phyloP scores from a whole-genome alignment of 2,888 invertebrate species.

The Hypena proboscidalis region DNA sequence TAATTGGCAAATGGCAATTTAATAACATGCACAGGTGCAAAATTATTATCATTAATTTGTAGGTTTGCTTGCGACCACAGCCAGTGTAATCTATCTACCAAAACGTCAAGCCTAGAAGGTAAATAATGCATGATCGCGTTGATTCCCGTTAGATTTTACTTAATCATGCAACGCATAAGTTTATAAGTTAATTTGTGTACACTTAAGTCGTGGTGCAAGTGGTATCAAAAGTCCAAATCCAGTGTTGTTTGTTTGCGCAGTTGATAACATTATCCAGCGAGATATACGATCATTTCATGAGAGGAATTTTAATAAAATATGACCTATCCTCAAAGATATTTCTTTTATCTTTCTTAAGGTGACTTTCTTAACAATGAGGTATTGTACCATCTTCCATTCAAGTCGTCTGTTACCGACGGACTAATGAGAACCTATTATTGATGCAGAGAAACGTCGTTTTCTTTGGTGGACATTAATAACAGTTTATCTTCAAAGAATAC shows the following conservation, averaged over 20 bases:
- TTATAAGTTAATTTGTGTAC: too few relatives aligned
- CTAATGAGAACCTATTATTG: slow-evolving; percentile 45
- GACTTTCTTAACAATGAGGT: slow-evolving; percentile 28
- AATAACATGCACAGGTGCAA: too few relatives aligned
- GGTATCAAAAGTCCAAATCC: too few relatives aligned
- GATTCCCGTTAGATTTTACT: too few relatives aligned
- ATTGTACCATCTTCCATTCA: slow-evolving; percentile 34
- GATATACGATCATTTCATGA: slow-evolving; percentile 8
- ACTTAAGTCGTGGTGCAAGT: too few relatives aligned
- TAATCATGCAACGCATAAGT: too few relatives aligned
- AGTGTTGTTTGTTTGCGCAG: slow-evolving; percentile 1
- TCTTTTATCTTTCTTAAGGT: slow-evolving; percentile 17
- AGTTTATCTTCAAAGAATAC: slow-evolving; percentile 39
- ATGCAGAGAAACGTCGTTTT: slow-evolving; percentile 34
- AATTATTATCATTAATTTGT: too few relatives aligned
- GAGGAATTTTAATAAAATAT: slow-evolving; percentile 11
- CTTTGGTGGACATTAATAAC: slow-evolving; percentile 45
- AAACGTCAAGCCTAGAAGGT: too few relatives aligned
- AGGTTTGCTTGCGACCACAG: too few relatives aligned
- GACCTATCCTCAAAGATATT: slow-evolving; percentile 1
- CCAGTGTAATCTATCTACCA: too few relatives aligned
- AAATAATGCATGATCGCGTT: too few relatives aligned
- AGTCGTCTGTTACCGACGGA: slow-evolving; percentile 31
- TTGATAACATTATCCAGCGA: slow-evolving; percentile 16
- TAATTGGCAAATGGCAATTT: too few relatives aligned